Conservation (phyloP, 2,113 vertebrate species). For the Oxyruncus cristatus region DNA sequence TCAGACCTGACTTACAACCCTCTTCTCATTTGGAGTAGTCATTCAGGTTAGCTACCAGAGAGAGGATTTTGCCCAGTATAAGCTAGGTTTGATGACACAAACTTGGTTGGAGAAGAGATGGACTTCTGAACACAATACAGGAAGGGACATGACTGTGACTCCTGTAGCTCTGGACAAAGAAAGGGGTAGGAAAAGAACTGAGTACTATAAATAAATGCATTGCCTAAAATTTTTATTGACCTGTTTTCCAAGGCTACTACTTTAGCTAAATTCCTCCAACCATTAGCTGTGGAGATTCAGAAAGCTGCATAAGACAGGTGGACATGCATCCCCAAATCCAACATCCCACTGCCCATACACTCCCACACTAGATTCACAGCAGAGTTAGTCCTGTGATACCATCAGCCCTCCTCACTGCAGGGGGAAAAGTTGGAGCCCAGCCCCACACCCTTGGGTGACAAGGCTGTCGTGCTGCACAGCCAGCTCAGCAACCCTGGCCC, state of each 20-base stretch:
- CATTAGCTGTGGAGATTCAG: background rate
- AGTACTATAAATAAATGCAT: background rate
- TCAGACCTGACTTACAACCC: background rate
- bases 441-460: background rate
- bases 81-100: background rate
- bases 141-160: background rate
- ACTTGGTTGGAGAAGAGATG: background rate
- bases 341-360: background rate
- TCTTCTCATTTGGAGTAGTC: background rate
- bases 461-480: background rate
- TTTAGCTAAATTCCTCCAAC: background rate
- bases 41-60: background rate
- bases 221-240: background rate
- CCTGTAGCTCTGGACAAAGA: background rate
- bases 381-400: background rate
- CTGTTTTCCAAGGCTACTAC: background rate
- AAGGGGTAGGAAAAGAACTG: background rate
- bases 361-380: fast-evolving
- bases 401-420: background rate
- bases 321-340: background rate
- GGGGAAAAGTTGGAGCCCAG: background rate
- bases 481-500: background rate
- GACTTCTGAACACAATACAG: background rate
- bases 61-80: background rate
- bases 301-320: background rate